Conservation (phyloP, 1,140 invertebrate genomes). For the Campoletis sonorensis region DNA sequence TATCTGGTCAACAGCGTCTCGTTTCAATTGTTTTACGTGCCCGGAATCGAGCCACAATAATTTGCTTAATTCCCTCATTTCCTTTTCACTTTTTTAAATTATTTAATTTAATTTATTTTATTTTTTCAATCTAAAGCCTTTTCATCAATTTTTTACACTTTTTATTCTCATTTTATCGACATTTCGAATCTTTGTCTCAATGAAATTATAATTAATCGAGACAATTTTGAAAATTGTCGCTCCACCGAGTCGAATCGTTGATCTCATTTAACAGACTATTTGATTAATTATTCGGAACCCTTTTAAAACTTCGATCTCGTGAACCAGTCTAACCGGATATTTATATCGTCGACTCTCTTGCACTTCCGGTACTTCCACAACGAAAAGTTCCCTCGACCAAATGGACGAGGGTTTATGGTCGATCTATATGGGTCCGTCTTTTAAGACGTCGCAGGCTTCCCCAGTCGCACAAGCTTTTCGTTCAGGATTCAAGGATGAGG, state of each 20-base stretch:
- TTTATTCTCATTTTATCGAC: no score
- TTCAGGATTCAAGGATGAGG: no score
- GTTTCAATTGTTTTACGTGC: conserved; percentile 9
- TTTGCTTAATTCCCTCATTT: background rate
- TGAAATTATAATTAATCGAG: no score
- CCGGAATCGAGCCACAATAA: background rate
- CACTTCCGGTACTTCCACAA: background rate
- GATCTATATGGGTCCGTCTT: background rate
- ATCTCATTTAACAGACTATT: background rate
- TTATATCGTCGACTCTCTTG: background rate
- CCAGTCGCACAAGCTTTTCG: no score
- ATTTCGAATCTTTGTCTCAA: no score
- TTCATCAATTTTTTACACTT: no score
- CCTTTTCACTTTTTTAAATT: no score
- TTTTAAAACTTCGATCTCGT: background rate
- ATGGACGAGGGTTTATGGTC: background rate
- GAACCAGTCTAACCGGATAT: background rate
- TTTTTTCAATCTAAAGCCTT: no score
- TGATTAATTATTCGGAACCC: background rate
- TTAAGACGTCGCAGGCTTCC: background rate
- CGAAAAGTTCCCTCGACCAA: background rate
- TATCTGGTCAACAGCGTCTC: background rate
- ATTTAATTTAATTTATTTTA: no score
- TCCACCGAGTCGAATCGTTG: no score
- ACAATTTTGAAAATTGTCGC: no score